Evolutionary conservation across 2,113 vertebrate genomes (phyloP), one percentile per base, ranked within the genome.

Genomic region (Amblyopsis rosae): DNA sequence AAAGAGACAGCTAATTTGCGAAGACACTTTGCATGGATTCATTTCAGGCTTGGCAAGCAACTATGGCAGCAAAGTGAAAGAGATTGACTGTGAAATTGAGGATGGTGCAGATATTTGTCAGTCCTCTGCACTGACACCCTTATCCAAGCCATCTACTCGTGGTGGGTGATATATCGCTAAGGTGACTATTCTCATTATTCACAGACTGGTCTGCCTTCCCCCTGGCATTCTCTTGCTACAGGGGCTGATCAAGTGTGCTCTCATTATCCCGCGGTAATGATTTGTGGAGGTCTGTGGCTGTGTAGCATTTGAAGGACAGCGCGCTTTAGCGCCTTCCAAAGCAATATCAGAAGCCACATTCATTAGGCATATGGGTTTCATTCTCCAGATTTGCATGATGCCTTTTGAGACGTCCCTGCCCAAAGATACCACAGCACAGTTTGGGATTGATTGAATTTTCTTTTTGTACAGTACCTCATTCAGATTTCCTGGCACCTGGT

Each of bases 151-250:
- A 81, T 87, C 82, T 80, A 59, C 81, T 75, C 49, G 46, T 15
- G 62, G 8, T 67, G 75, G 67, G 72, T 86, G 85, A 90, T 84
- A 71, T 87, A 90, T 82, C 65, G 80, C 86, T 33, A 90, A 90
- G 90, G 88, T 90, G 86, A 86, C 87, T 63, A 79, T 62, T 35
- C 67, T 89, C 87, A 85, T 89, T 82, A 88, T 85, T 90, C 84
- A 88, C 75, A 69, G 60, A 66, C 75, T 26, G 16, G 57, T 62
- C 59, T 51, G 56, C 46, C 41, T 61, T 41, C 67, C 69, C 59
- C 65, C 49, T 72, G 69, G 65, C 83, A 73, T 65, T 46, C 57
- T 32, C 33, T 72, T 79, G 72, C 76, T 83, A 70, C 58, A 3
- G 61, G 59, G 76, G 74, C 80, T 88, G 75, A 85, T 88, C 82